Evolutionary conservation across 92 coral and sea anemone genomes (phyloP).

Genomic region (Porites divaricata): DNA sequence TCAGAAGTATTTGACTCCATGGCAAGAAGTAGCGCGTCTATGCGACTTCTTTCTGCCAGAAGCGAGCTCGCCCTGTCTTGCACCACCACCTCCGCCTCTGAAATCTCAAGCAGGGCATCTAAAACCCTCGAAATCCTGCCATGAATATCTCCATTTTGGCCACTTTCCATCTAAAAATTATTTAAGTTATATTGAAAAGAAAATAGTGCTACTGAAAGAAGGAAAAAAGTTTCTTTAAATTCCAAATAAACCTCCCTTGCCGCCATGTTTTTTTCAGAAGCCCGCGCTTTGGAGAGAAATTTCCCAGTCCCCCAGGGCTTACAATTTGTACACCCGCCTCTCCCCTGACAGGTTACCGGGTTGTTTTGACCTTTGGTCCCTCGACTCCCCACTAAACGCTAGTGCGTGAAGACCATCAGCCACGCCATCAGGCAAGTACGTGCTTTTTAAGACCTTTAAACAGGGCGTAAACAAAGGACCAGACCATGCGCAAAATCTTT

Average conservation of each 20-base stretch:
- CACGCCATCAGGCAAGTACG: too few relatives aligned
- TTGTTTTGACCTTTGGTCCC: too few relatives aligned
- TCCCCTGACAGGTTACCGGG: too few relatives aligned
- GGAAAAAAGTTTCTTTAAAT: not conserved
- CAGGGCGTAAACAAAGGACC: too few relatives aligned
- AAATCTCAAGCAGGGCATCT: slow-evolving; percentile 31
- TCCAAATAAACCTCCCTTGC: not conserved
- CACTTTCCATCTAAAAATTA: slow-evolving; percentile 16
- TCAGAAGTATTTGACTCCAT: slow-evolving; percentile 39
- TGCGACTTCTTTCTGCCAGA: not conserved
- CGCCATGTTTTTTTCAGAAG: not conserved
- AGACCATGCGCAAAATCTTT: too few relatives aligned
- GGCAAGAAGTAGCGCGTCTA: slow-evolving; percentile 7
- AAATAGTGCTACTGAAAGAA: not conserved
- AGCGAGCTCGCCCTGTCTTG: not conserved
- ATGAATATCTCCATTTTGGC: slow-evolving; percentile 13
- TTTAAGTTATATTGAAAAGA: not conserved
- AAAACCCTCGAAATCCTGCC: slow-evolving; percentile 33
- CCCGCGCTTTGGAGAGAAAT: not conserved
- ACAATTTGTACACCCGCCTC: too few relatives aligned
- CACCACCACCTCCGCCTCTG: slow-evolving; percentile 11
- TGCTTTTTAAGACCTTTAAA: too few relatives aligned
- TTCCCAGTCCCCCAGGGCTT: too few relatives aligned
- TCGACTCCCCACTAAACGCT: too few relatives aligned
- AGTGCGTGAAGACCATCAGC: too few relatives aligned